Evolutionary conservation across 2,888 invertebrate species (phyloP).

Genomic region (Platynereis dumerilii): DNA sequence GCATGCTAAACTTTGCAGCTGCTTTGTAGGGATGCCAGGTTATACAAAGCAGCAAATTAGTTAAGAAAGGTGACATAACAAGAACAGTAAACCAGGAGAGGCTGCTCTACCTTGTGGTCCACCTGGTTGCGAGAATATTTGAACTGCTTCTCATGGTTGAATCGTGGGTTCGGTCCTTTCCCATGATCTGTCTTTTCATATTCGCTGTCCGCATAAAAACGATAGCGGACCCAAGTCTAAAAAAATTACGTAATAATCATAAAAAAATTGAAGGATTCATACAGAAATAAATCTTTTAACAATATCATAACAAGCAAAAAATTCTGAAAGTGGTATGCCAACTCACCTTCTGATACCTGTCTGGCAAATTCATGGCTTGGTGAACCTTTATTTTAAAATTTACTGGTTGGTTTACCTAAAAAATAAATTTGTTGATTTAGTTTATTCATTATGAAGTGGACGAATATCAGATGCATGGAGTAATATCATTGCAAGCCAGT

Average conservation of each 20-base stretch:
- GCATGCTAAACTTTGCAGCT: constrained; percentile 11
- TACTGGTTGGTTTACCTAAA: constrained; percentile 34
- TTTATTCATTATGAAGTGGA: no score
- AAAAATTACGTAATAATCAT: not conserved
- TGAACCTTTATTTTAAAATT: constrained; percentile 36
- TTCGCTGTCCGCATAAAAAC: constrained; percentile 31
- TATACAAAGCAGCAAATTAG: no score
- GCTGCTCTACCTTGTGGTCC: constrained; percentile 30
- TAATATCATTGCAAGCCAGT: no score
- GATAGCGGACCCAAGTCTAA: constrained; percentile 40
- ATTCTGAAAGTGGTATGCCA: no score
- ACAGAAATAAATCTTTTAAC: no score
- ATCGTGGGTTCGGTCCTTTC: constrained; percentile 34
- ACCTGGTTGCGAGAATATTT: constrained; percentile 18
- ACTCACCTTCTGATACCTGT: constrained; percentile 35
- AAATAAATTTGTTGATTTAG: not conserved
- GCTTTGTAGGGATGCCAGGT: constrained; percentile 65
- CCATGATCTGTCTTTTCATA: constrained; percentile 25
- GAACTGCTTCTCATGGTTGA: constrained; percentile 26
- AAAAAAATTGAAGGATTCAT: no score
- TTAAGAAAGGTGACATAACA: no score
- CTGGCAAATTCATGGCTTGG: constrained; percentile 36
- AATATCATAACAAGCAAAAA: no score
- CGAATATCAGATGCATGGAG: no score
- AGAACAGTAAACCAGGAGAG: not conserved